Percentiles rank a stretch among this genome's conserved stretches.
phyloP scores from a whole-genome alignment of 2,888 invertebrate species.

The Lochmaea crataegi region DNA sequence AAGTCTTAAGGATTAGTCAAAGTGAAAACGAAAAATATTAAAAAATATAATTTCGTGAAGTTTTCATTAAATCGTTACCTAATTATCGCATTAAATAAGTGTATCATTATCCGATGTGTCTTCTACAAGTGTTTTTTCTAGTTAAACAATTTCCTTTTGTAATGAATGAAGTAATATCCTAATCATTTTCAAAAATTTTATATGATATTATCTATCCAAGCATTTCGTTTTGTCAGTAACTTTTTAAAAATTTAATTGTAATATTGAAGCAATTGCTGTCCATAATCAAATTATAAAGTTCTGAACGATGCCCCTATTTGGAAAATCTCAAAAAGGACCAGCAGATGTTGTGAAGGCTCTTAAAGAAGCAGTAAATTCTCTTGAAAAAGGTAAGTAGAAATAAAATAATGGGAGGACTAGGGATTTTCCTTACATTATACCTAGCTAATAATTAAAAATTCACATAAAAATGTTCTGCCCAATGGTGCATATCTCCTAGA shows the following conservation, averaged over 20 bases:
- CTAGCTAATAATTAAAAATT: neutral
- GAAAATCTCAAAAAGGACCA: slow-evolving; percentile 97
- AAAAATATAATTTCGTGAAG: slow-evolving; percentile 24
- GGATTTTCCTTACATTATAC: neutral
- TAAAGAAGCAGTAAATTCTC: slow-evolving; percentile 91
- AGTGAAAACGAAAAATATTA: slow-evolving; percentile 32
- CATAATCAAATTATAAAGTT: slow-evolving; percentile 25
- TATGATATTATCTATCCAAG: slow-evolving; percentile 17
- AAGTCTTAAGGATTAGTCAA: slow-evolving; percentile 22
- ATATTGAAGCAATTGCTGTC: slow-evolving; percentile 40
- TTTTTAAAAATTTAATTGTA: slow-evolving; percentile 33
- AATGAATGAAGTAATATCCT: slow-evolving; percentile 50
- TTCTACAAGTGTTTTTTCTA: slow-evolving; percentile 34
- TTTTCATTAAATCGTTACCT: slow-evolving; percentile 16
- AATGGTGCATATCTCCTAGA: neutral
- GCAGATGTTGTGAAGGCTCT: slow-evolving; percentile 94
- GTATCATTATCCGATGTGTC: slow-evolving; percentile 49
- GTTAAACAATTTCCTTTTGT: slow-evolving; percentile 50
- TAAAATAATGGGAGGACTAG: neutral
- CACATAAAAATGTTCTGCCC: neutral
- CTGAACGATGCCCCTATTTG: slow-evolving; percentile 90
- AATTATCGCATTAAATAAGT: slow-evolving; percentile 27
- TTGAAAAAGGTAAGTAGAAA: slow-evolving; percentile 76
- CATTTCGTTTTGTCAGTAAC: slow-evolving; percentile 20
- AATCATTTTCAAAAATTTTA: slow-evolving; percentile 26